A percentile compares a stretch with the other conserved stretches of the same genome.
Conservation (phyloP, 2,888 invertebrate species). For the Melinopterus prodromus region DNA sequence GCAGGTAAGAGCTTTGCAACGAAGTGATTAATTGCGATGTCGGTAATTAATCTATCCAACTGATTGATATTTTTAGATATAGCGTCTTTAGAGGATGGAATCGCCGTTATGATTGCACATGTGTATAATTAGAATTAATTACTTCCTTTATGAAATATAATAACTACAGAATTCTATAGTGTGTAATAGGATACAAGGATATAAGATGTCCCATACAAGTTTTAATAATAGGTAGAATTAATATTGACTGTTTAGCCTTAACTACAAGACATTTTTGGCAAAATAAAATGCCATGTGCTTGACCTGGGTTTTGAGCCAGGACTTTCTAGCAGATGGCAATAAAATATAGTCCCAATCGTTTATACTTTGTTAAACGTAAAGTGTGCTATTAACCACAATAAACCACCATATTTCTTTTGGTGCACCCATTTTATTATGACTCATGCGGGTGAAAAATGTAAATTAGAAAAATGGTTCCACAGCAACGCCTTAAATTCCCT, state of each 20-base stretch:
- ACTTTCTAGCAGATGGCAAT: no score
- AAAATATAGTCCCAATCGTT: no score
- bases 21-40: neutral
- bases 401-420: no score
- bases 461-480: constrained; percentile 30
- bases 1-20: neutral
- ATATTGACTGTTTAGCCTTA: no score
- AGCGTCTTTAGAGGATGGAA: neutral
- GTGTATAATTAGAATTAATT: neutral
- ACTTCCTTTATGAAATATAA: neutral
- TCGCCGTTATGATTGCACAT: neutral
- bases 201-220: no score
- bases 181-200: neutral
- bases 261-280: no score
- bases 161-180: neutral
- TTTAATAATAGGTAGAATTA: no score
- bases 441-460: constrained; percentile 30
- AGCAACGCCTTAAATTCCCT: neutral
- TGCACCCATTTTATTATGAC: neutral
- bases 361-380: no score
- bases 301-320: no score
- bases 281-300: no score
- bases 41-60: neutral
- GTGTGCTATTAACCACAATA: no score
- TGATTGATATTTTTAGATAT: neutral